These are phyloP conservation scores for Sphaeridia pumilis DNA, from an alignment of 2,888 invertebrate species.

Conservation along the genomic window DNA sequence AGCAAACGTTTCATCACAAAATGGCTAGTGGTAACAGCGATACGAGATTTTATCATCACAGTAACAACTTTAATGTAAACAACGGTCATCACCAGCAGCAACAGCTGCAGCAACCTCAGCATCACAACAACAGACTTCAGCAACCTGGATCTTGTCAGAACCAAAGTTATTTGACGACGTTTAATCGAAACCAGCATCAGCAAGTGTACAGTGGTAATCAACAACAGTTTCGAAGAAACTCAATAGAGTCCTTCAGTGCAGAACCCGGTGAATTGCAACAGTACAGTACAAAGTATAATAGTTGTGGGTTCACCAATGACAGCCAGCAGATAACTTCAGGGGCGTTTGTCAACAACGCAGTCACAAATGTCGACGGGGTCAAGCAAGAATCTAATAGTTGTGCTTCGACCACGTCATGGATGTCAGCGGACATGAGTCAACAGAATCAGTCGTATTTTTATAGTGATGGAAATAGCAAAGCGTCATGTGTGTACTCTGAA, in stretches of 20 bases:
- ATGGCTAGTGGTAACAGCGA: no score
- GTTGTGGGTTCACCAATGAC: no score
- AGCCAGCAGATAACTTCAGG: no score
- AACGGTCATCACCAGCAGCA: slow-evolving; percentile 4
- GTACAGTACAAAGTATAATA: slow-evolving; percentile 27
- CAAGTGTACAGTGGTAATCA: slow-evolving; percentile 10
- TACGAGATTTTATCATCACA: not conserved
- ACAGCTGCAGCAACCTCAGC: slow-evolving; percentile 1
- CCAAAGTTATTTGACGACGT: slow-evolving; percentile 13
- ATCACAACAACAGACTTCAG: slow-evolving; percentile 10
- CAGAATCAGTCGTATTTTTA: no score
- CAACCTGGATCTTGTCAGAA: slow-evolving; percentile 8
- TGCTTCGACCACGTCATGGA: no score
- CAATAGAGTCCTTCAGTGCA: slow-evolving; percentile 35
- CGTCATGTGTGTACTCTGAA: no score
- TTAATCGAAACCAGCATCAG: slow-evolving; percentile 7
- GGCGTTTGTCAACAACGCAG: not conserved
- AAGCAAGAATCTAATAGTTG: no score
- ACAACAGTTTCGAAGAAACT: slow-evolving; percentile 28
- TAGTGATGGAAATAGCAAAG: no score
- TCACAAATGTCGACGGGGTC: not conserved
- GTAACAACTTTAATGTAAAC: not conserved
- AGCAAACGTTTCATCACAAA: slow-evolving; percentile 11
- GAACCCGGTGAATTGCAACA: slow-evolving; percentile 33
- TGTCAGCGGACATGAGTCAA: no score